Evolutionary conservation across 2,113 vertebrate genomes (phyloP).

Genomic region (Upupa epops): DNA sequence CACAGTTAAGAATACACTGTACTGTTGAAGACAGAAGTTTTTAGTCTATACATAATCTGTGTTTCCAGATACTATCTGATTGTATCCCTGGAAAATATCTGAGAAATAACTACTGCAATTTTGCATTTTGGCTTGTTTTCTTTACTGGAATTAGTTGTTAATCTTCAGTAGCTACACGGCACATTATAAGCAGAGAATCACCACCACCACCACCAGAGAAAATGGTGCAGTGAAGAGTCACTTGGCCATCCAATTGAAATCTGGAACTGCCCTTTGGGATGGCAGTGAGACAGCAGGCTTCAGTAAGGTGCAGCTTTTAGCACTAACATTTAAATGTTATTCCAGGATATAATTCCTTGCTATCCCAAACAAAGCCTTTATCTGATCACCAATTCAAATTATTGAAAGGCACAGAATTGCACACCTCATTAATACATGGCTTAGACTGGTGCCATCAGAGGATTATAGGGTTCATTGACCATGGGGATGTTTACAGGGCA

Average conservation of each 20-base stretch:
- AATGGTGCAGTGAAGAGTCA: not conserved
- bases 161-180: not conserved
- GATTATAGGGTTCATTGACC: too few relatives aligned
- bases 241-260: not conserved
- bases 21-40: not conserved
- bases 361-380: not conserved
- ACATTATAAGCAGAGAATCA: not conserved
- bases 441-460: too few relatives aligned
- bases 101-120: not conserved
- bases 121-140: not conserved
- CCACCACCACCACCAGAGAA: not conserved
- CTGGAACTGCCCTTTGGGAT: not conserved
- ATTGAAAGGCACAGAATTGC: too few relatives aligned
- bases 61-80: too few relatives aligned
- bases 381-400: constrained; percentile 5
- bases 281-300: not conserved
- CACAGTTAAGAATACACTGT: not conserved
- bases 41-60: not conserved
- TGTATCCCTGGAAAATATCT: not conserved
- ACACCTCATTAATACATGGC: too few relatives aligned
- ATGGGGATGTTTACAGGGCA: too few relatives aligned
- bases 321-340: not conserved
- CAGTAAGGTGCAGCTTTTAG: not conserved
- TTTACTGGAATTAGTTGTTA: not conserved
- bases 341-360: not conserved